These are phyloP conservation scores for Alviniconcha strummeri DNA, from an alignment of 2,888 invertebrate genomes.

Conservation along the genomic window DNA sequence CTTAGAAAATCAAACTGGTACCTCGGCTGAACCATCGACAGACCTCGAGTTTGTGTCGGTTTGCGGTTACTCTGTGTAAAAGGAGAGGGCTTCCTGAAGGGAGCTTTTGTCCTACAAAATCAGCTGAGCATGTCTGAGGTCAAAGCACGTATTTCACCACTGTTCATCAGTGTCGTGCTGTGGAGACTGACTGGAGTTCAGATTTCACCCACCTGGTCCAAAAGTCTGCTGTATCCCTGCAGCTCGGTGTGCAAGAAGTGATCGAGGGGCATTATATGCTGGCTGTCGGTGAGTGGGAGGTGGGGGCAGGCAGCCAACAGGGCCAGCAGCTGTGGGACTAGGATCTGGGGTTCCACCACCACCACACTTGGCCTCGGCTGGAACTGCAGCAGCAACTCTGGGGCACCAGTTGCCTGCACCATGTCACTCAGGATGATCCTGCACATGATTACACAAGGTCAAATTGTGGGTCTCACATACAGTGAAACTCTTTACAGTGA, in stretches of 20 bases:
- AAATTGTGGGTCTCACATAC: not conserved
- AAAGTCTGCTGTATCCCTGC: constrained; percentile 51
- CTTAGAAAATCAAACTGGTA: too few relatives aligned
- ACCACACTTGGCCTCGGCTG: constrained; percentile 28
- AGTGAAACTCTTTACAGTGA: too few relatives aligned
- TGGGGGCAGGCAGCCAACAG: constrained; percentile 53
- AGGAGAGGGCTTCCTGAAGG: too few relatives aligned
- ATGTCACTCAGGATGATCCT: constrained; percentile 60
- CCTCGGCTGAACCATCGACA: too few relatives aligned
- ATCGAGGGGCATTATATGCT: constrained; percentile 65
- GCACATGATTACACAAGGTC: not conserved
- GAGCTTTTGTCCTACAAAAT: too few relatives aligned
- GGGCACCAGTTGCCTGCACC: constrained; percentile 63
- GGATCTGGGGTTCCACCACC: constrained; percentile 8
- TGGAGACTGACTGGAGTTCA: too few relatives aligned
- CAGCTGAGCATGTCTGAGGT: too few relatives aligned
- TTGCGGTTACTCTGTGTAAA: too few relatives aligned
- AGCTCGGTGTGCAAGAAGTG: constrained; percentile 64
- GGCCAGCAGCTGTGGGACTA: constrained; percentile 49
- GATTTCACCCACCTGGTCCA: constrained; percentile 42
- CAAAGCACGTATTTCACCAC: too few relatives aligned
- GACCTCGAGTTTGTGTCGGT: too few relatives aligned
- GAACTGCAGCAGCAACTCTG: constrained; percentile 57
- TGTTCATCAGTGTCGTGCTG: too few relatives aligned
- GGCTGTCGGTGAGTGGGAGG: constrained; percentile 56